Percentiles rank a stretch among this genome's conserved stretches.
Evolutionary conservation across 2,797 vertebrate species (phyloP).

Genomic region (Limnodromus scolopaceus): DNA sequence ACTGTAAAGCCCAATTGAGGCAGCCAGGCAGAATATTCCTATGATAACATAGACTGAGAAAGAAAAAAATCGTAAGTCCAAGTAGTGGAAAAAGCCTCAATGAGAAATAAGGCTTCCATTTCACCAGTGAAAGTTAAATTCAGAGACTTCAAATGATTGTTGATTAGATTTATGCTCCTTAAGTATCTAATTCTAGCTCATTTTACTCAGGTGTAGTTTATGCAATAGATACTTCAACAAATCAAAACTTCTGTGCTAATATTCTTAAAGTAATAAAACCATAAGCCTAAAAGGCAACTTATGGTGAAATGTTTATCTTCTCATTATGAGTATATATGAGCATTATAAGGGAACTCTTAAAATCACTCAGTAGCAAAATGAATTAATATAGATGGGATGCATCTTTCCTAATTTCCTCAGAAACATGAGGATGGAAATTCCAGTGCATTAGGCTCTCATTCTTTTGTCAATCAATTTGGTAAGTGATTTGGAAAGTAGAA

Average conservation of each 20-base stretch:
- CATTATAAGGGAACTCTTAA: not conserved
- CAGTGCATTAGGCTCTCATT: not conserved
- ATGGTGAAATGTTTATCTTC: not conserved
- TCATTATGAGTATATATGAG: not conserved
- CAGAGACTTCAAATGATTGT: not conserved
- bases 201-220: not conserved
- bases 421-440: not conserved
- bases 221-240: not conserved
- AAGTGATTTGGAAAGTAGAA: not conserved
- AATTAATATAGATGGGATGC: not conserved
- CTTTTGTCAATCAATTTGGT: not conserved
- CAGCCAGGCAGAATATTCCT: conserved; percentile 93
- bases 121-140: not conserved
- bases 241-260: not conserved
- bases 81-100: not conserved
- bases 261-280: not conserved
- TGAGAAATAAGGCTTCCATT: not conserved
- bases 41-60: conserved; percentile 90
- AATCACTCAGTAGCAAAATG: not conserved
- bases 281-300: not conserved
- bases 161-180: not conserved
- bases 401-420: not conserved
- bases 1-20: conserved; percentile 93
- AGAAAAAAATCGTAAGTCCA: not conserved
- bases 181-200: not conserved